phyloP scores from a whole-genome alignment of 2,113 vertebrate genomes.

The Turdus rufiventris region DNA sequence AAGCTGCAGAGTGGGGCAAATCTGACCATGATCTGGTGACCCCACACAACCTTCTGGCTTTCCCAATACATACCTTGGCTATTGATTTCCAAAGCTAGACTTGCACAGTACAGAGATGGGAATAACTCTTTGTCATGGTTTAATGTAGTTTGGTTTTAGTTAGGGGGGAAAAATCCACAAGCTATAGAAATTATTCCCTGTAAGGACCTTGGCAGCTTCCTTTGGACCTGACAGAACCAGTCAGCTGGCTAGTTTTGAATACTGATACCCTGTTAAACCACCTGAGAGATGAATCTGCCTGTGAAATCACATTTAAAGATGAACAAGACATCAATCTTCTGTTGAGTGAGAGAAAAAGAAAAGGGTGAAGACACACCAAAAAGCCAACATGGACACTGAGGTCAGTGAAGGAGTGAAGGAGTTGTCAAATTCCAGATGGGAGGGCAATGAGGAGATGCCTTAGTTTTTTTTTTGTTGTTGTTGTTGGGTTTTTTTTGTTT shows the following conservation, averaged over 20 bases:
- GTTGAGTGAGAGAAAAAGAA: background rate
- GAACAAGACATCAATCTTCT: background rate
- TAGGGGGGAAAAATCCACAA: background rate
- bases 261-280: background rate
- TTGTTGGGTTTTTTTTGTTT: too few relatives aligned
- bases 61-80: background rate
- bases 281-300: background rate
- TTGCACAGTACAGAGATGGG: background rate
- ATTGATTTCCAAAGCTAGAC: background rate
- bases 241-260: background rate
- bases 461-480: too few relatives aligned
- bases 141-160: accelerated
- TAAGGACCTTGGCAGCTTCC: background rate
- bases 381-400: background rate
- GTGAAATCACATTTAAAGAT: background rate
- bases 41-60: background rate
- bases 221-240: background rate
- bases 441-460: background rate
- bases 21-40: background rate
- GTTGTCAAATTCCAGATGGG: background rate
- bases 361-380: background rate
- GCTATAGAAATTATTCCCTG: background rate
- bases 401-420: background rate
- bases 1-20: background rate
- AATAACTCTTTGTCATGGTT: background rate